These are phyloP conservation scores for Karalla daura DNA, from an alignment of 2,797 vertebrate species.

Conservation along the genomic window DNA sequence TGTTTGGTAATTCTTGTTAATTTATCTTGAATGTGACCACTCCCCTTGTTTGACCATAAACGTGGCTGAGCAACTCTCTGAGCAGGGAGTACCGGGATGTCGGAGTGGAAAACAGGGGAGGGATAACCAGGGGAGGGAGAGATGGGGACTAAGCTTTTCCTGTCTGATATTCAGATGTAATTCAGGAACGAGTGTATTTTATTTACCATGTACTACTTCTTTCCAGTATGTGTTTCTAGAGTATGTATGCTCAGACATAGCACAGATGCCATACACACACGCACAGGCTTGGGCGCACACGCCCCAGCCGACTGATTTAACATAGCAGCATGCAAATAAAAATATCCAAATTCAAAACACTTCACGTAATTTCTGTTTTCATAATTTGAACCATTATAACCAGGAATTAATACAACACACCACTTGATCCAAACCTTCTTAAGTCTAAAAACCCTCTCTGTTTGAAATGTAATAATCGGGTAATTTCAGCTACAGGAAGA, in stretches of 20 bases:
- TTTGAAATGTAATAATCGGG: not conserved
- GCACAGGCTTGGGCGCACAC: slow-evolving; percentile 53
- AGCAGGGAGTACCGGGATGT: slow-evolving; percentile 47
- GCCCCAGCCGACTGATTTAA: slow-evolving; percentile 43
- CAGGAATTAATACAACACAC: slow-evolving; percentile 25
- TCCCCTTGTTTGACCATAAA: slow-evolving; percentile 75
- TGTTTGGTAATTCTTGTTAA: slow-evolving; percentile 71
- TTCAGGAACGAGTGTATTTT: slow-evolving; percentile 76
- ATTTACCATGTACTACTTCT: slow-evolving; percentile 66
- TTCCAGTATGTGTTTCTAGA: slow-evolving; percentile 57
- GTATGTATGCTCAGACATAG: slow-evolving; percentile 69
- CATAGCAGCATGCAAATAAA: slow-evolving; percentile 56
- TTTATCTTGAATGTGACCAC: slow-evolving; percentile 87
- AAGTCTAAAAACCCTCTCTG: slow-evolving; percentile 9
- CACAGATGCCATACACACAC: slow-evolving; percentile 64
- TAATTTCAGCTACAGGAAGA: slow-evolving; percentile 44
- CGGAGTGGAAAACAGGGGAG: slow-evolving; percentile 42
- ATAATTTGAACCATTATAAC: slow-evolving; percentile 25
- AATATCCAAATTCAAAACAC: slow-evolving; percentile 39
- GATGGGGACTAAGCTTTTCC: slow-evolving; percentile 72
- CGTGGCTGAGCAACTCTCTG: slow-evolving; percentile 60
- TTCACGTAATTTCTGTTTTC: slow-evolving; percentile 41
- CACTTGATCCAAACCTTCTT: slow-evolving; percentile 34
- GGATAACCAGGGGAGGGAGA: slow-evolving; percentile 46
- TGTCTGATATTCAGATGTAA: slow-evolving; percentile 86